Percentiles rank a stretch among this genome's conserved stretches.
phyloP scores from a whole-genome alignment of 2,797 vertebrate genomes.

The Mallotus villosus region DNA sequence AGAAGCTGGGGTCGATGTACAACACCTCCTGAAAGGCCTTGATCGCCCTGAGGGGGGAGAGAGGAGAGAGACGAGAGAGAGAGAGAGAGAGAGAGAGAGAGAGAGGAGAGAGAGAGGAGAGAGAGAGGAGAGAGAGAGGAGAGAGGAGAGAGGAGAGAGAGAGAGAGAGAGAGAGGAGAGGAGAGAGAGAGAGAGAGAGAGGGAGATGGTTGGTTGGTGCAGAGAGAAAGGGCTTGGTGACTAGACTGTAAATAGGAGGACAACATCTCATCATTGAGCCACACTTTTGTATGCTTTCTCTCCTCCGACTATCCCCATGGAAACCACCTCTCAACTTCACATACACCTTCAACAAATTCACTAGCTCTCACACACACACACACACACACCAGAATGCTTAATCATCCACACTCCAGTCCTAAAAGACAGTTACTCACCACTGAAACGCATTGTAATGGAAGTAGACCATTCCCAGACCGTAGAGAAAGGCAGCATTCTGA shows the following conservation, averaged over 20 bases:
- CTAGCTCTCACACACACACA: constrained; percentile 13
- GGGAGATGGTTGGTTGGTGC: too few relatives aligned
- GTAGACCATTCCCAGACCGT: constrained; percentile 99
- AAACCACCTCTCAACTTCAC: constrained; percentile 35
- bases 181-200: too few relatives aligned
- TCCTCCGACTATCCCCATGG: constrained; percentile 45
- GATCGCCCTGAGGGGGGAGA: constrained; percentile 83
- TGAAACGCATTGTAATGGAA: constrained; percentile 99
- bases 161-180: not conserved
- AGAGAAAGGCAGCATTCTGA: constrained; percentile 99
- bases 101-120: not conserved
- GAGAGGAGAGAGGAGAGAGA: not conserved
- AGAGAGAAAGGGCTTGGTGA: not conserved
- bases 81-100: too few relatives aligned
- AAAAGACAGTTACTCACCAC: constrained; percentile 83
- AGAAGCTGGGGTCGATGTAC: constrained; percentile 96
- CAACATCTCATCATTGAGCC: not conserved
- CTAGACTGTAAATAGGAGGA: too few relatives aligned
- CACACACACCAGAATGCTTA: not conserved
- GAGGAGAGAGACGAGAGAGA: too few relatives aligned
- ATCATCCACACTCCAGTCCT: not conserved
- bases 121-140: too few relatives aligned
- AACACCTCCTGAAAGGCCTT: constrained; percentile 99
- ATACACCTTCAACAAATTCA: not conserved
- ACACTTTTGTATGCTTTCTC: not conserved